These are phyloP conservation scores for Cephus spinipes DNA, from an alignment of 2,888 invertebrate genomes.

Conservation along the genomic window DNA sequence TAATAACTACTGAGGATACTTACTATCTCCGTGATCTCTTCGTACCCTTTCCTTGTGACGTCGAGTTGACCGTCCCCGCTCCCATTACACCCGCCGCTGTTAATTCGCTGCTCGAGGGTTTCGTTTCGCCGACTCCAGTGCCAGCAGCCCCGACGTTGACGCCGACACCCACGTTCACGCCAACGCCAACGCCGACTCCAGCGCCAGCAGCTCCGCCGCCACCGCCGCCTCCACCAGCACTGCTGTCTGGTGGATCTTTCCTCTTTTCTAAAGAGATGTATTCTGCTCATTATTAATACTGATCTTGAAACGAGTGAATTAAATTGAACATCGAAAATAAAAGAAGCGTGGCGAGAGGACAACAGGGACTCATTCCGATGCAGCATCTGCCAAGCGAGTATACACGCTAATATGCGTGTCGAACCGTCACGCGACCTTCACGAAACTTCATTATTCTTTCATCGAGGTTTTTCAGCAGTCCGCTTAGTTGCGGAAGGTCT, in stretches of 20 bases:
- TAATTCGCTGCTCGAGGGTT: slow-evolving; percentile 71
- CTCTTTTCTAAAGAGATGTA: slow-evolving; percentile 77
- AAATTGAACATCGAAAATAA: too few relatives aligned
- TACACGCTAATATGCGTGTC: too few relatives aligned
- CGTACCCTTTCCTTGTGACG: slow-evolving; percentile 70
- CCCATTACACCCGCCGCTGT: slow-evolving; percentile 70
- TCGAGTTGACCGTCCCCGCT: slow-evolving; percentile 71
- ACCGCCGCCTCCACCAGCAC: slow-evolving; percentile 63
- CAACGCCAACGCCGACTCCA: slow-evolving; percentile 59
- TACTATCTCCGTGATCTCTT: slow-evolving; percentile 85
- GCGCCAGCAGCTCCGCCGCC: slow-evolving; percentile 25
- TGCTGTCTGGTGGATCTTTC: slow-evolving; percentile 84
- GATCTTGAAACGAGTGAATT: slow-evolving; percentile 20
- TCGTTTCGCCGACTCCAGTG: slow-evolving; percentile 66
- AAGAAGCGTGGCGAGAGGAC: too few relatives aligned
- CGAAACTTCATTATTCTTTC: too few relatives aligned
- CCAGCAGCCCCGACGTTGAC: neutral
- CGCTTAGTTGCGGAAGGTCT: too few relatives aligned
- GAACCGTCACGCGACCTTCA: too few relatives aligned
- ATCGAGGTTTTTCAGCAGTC: too few relatives aligned
- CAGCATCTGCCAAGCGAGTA: too few relatives aligned
- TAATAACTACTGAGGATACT: slow-evolving; percentile 65
- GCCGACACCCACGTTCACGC: slow-evolving; percentile 38
- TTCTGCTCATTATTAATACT: slow-evolving; percentile 60
- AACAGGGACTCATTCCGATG: too few relatives aligned